Percentiles rank a stretch among this genome's conserved stretches.
Conservation (phyloP, 2,113 vertebrate species). For the Grammomys surdaster region DNA sequence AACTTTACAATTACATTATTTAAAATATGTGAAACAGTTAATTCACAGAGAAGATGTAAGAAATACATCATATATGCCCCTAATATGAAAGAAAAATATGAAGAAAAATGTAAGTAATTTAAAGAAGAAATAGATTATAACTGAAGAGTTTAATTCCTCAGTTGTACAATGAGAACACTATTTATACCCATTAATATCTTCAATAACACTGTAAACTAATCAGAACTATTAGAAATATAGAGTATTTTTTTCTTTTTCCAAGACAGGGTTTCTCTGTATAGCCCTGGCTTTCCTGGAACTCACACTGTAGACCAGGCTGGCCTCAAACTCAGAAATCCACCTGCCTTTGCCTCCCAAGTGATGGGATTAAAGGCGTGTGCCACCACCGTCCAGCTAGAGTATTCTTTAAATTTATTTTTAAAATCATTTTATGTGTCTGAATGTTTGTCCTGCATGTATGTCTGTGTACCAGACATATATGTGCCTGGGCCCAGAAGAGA, state of each 20-base stretch:
- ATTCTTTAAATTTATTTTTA: background rate
- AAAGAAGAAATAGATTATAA: background rate
- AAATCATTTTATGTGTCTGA: background rate
- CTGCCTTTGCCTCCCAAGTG: no score
- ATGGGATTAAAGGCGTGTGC: no score
- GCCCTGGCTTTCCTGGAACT: no score
- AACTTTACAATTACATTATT: background rate
- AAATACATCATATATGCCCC: background rate
- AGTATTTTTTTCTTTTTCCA: no score
- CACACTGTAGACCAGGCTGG: no score
- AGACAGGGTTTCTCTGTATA: no score
- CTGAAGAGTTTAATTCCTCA: background rate
- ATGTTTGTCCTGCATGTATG: background rate
- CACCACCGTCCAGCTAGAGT: background rate
- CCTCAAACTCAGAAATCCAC: no score
- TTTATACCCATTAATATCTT: background rate
- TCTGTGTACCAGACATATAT: background rate
- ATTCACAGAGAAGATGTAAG: no score
- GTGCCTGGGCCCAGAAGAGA: background rate
- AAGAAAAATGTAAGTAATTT: background rate
- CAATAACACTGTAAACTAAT: background rate
- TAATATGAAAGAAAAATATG: background rate
- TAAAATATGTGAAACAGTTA: background rate
- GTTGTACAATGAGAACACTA: background rate
- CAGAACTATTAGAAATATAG: background rate